Evolutionary conservation across 2,888 invertebrate species (phyloP).

Genomic region (Nesidiocoris tenuis): DNA sequence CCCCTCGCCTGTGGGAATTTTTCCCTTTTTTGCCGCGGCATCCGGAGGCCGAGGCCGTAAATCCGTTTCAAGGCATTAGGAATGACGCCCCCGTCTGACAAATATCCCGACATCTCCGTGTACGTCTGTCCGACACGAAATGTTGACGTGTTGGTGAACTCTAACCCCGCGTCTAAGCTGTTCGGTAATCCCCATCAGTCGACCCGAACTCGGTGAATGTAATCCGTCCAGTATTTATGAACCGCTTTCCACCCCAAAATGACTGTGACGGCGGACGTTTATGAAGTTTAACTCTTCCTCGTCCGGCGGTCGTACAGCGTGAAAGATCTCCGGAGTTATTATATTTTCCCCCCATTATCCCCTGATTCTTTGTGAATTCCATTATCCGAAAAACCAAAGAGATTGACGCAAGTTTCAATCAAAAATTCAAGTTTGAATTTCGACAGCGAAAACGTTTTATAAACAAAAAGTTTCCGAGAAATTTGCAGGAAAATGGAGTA

Average conservation of each 20-base stretch:
- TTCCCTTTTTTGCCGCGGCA: background rate
- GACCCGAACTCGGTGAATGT: background rate
- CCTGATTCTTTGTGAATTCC: no score
- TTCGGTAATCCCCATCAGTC: background rate
- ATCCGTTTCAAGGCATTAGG: background rate
- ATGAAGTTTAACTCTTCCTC: no score
- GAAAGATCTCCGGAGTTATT: no score
- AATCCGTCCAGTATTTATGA: background rate
- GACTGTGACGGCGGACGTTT: background rate
- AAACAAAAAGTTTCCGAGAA: no score
- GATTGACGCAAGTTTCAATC: no score
- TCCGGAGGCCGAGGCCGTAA: background rate
- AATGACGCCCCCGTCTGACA: background rate
- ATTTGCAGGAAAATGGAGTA: no score
- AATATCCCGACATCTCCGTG: background rate
- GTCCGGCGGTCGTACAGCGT: no score
- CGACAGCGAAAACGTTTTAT: no score
- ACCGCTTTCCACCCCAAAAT: background rate
- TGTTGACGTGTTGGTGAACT: background rate
- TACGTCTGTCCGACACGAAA: background rate
- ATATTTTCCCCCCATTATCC: no score
- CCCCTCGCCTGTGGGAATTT: background rate
- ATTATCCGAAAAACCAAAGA: no score
- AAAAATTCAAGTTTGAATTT: no score
- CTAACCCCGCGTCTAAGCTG: background rate